phyloP scores from a whole-genome alignment of 1,140 invertebrate genomes.

The Aphaenogaster floridana region DNA sequence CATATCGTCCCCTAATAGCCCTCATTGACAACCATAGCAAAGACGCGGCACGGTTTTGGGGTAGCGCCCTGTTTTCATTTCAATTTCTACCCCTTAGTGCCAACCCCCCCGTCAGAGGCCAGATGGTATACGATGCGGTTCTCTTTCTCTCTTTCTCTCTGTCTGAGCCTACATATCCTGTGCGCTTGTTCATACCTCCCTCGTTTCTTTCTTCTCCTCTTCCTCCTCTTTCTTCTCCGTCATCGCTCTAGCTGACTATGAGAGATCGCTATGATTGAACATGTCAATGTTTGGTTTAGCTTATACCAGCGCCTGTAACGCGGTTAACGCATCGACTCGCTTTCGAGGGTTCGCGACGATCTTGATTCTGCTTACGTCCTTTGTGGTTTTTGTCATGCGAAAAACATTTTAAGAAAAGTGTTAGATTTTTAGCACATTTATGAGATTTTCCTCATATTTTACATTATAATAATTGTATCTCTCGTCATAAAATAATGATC shows the following conservation, averaged over 20 bases:
- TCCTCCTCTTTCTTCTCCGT: neutral
- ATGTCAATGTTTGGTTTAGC: slow-evolving; percentile 86
- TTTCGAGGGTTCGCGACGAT: slow-evolving; percentile 56
- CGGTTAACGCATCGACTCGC: slow-evolving; percentile 84
- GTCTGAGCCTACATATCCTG: neutral
- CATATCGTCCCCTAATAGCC: slow-evolving; percentile 87
- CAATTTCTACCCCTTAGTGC: slow-evolving; percentile 83
- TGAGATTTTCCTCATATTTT: neutral
- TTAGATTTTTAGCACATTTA: neutral
- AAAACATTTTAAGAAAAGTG: neutral
- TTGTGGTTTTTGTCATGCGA: neutral
- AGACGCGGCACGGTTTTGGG: slow-evolving; percentile 67
- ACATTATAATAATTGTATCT: neutral
- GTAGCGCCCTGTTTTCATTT: slow-evolving; percentile 85
- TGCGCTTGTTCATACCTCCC: slow-evolving; percentile 37
- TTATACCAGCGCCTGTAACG: slow-evolving; percentile 80
- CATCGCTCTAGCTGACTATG: slow-evolving; percentile 47
- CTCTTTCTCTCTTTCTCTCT: slow-evolving; percentile 6
- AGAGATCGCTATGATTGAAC: slow-evolving; percentile 86
- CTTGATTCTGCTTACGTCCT: neutral
- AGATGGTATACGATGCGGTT: slow-evolving; percentile 82
- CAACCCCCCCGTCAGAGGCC: slow-evolving; percentile 75
- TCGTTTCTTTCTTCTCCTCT: slow-evolving; percentile 25
- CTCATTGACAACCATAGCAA: slow-evolving; percentile 86
- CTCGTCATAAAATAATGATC: neutral